Evolutionary conservation across 1,140 invertebrate species (phyloP), one percentile per base, ranked within the genome.

Genomic region (Schmidtea mediterranea): DNA sequence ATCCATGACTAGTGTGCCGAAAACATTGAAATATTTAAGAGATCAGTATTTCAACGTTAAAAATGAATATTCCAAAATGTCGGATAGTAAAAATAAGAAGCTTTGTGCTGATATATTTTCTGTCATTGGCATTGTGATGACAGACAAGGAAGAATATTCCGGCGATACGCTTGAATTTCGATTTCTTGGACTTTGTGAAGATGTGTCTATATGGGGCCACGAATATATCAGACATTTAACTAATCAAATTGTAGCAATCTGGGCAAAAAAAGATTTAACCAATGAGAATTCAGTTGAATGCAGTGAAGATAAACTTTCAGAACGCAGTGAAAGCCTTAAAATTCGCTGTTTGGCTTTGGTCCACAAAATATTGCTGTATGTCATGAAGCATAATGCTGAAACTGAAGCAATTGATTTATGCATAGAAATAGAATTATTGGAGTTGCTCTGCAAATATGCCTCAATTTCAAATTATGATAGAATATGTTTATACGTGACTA

Each of bases 1-100:
- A 15, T 95, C 87, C 1, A 97, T 98, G 90, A 98, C 92, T 9
- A 92, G 86, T 54, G 90, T 97, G 12, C 92, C 90, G 6, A 97
- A 97, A 66, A 90, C 92, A 1, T 60, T 98, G 6, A 98, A 98
- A 65, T 97, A 95, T 61, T 76, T 98, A 69, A 74, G 82, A 51
- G 78, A 76, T 12, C 86, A 97, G 66, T 97, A 86, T 68, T 77
- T 77, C 18, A 76, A 79, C 1, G 75, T 97, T 67, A 95, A 95
- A 63, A 65, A 74, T 43, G 74, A 86, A 8, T 78, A 82, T 69
- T 78, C 83, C 52, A 84, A 82, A 56, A 78, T 74, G 45, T 55
- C 55, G 15, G 66, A 67, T 46, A 53, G 54, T 13, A 59, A 64
- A 48, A 65, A 65, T 16, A 68, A 72, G 68, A 58, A 61, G 51